Conservation (phyloP, 64 coral and sea anemone species). For the Trachythela sp. region DNA sequence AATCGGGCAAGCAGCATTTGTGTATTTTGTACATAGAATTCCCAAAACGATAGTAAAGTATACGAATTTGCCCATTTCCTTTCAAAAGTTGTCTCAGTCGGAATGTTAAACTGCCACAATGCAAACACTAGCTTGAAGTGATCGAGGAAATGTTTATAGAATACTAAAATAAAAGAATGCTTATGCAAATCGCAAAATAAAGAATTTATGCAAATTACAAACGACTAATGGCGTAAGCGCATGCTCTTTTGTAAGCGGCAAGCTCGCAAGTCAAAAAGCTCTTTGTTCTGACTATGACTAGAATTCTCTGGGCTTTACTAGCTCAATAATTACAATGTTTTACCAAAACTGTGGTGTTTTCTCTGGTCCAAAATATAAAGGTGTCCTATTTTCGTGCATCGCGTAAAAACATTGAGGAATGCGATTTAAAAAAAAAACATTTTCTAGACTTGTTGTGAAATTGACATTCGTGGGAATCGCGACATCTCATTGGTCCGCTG, state of each 20-base stretch:
- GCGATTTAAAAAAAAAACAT: no score
- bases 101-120: neutral
- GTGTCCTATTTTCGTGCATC: no score
- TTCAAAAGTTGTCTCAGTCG: neutral
- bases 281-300: neutral
- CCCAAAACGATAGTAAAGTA: neutral
- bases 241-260: neutral
- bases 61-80: neutral
- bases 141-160: neutral
- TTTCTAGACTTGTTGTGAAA: no score
- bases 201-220: neutral
- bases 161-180: neutral
- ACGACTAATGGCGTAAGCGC: neutral
- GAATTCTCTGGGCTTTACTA: neutral
- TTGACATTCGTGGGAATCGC: no score
- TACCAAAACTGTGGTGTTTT: no score
- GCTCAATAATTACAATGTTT: no score
- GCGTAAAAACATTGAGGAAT: no score
- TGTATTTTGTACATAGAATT: neutral
- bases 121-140: neutral
- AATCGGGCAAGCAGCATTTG: neutral
- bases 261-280: neutral
- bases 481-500: no score
- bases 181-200: neutral
- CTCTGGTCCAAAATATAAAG: no score